A percentile compares a stretch with the other conserved stretches of the same genome.
Conservation (phyloP, 2,113 vertebrate species). For the Chaetodon trifascialis region DNA sequence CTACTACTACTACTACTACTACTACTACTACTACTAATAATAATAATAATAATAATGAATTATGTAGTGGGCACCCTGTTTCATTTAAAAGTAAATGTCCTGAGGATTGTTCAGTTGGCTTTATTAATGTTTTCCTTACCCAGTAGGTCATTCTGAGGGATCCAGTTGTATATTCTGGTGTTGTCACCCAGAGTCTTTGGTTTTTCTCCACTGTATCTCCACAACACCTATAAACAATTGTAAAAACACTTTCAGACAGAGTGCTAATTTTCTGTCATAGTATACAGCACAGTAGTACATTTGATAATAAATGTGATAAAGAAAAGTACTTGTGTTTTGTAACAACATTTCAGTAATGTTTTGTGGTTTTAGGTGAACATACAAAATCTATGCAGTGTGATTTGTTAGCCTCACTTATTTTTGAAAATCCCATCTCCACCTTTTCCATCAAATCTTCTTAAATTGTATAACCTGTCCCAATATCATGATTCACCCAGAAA, state of each 20-base stretch:
- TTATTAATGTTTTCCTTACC: constrained; percentile 75
- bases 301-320: too few species aligned
- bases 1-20: too few species aligned
- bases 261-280: not conserved
- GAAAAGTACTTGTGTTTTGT: not conserved
- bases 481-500: not conserved
- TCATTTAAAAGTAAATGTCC: too few species aligned
- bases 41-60: too few species aligned
- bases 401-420: not conserved
- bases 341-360: not conserved
- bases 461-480: not conserved
- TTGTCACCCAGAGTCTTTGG: constrained; percentile 87
- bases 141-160: constrained; percentile 92
- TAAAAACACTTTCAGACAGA: not conserved
- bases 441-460: not conserved
- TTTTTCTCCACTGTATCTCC: constrained; percentile 88
- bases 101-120: not conserved
- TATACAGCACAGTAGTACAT: not conserved
- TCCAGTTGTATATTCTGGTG: constrained; percentile 87
- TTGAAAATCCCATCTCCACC: not conserved
- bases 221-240: constrained; percentile 85
- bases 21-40: too few species aligned
- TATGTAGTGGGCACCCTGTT: too few species aligned
- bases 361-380: too few species aligned
- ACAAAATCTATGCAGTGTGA: not conserved